Base-by-base conservation (phyloP, 2,113 vertebrate genomes). In the Lepus americanus region DNA sequence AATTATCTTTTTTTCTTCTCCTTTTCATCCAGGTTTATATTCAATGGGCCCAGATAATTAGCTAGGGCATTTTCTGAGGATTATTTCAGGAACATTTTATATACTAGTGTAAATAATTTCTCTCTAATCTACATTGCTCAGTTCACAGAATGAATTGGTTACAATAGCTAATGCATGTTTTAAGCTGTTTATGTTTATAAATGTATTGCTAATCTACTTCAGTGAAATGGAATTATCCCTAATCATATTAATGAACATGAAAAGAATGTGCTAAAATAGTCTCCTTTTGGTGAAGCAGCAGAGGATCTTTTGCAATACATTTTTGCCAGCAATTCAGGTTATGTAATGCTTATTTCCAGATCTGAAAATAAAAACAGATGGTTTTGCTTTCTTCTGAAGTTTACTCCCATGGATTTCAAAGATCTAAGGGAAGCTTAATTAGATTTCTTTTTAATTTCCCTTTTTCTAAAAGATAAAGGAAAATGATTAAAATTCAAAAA, bases 401-500 rank as follows among this genome's bases (percentile, higher is more conserved):
- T 14, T 31, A 16, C 25, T 83, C 9, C 49, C 70, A 76, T 25
- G 27, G 33, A 61, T 91, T 69, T 74, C 19, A 69, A 89, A 53
- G 33, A 94, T 81, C 19, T 25, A 70, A n/a, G 61, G 77, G 67
- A 84, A 70, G 17, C 29, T 64, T 87, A 87, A 66, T 94, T 88
- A 67, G 53, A 72, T 92, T 87, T 91, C 27, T 92, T 36, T 83
- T 88, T 89, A 72, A 61, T 93, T 96, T 89, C 36, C 67, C 2
- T 74, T 79, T 81, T 22, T 44, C 36, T 53, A 1, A 44, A 91
- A 89, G 39, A 89, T 86, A 89, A 96, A 92, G 31, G 69, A 90
- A 33, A 78, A 84, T 83, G n/a, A 88, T 27, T 93, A 53, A 95
- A 96, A 97, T 36, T 96, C 16, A 55, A 85, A 78, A 97, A 93